Conservation (phyloP, 2,888 invertebrate genomes). For the Synergus japonicus region DNA sequence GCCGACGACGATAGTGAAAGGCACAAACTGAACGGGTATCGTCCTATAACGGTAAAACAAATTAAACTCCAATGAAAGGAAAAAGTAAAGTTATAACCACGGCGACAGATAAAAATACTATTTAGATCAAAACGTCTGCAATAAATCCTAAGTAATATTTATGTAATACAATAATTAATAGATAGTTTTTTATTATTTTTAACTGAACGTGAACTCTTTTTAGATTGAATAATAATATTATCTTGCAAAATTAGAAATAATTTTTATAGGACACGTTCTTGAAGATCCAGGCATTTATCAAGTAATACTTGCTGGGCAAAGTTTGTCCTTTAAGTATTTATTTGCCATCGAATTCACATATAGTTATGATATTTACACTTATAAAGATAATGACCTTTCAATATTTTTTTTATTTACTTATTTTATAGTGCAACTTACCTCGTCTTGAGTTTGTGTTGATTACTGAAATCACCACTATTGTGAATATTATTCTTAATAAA, state of each 20-base stretch:
- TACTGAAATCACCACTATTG: not conserved
- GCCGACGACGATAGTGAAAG: not conserved
- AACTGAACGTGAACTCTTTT: too few relatives aligned
- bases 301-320: too few relatives aligned
- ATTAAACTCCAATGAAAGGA: not conserved
- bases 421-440: not conserved
- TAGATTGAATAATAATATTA: too few relatives aligned
- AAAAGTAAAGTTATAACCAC: not conserved
- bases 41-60: slow-evolving; percentile 2
- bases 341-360: too few relatives aligned
- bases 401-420: not conserved
- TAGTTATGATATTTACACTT: not conserved
- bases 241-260: too few relatives aligned
- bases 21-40: not conserved
- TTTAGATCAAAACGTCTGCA: not conserved
- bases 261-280: too few relatives aligned
- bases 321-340: too few relatives aligned
- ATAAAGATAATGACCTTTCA: not conserved
- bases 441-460: not conserved
- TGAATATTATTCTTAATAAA: not conserved
- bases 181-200: too few relatives aligned
- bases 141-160: too few relatives aligned
- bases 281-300: too few relatives aligned
- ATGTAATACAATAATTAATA: too few relatives aligned
- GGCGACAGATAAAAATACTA: not conserved